A percentile compares a stretch with the other conserved stretches of the same genome.
Evolutionary conservation across 1,140 invertebrate species (phyloP).

Genomic region (Planococcus citri): DNA sequence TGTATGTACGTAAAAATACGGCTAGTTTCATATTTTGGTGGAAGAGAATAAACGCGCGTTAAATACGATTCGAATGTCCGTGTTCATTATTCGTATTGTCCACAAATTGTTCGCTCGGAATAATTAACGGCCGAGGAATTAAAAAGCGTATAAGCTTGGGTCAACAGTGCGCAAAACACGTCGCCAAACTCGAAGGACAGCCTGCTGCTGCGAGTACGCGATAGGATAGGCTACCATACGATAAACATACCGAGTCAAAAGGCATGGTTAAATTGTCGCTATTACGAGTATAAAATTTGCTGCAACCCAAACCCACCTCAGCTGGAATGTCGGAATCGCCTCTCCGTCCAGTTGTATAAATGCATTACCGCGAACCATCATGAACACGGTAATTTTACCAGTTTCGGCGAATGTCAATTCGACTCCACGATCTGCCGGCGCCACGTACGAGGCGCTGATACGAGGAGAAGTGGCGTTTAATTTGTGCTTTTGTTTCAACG

Average conservation of each 20-base stretch:
- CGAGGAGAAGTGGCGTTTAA: neutral
- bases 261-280: too few relatives aligned
- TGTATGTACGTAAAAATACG: slow-evolving; percentile 1
- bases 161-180: neutral
- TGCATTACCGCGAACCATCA: slow-evolving; percentile 74
- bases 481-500: neutral
- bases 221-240: too few relatives aligned
- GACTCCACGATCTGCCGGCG: slow-evolving; percentile 53
- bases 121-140: neutral
- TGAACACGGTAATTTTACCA: slow-evolving; percentile 62
- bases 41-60: neutral
- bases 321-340: slow-evolving; percentile 70
- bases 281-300: too few relatives aligned
- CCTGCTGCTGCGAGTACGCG: too few relatives aligned
- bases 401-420: slow-evolving; percentile 69
- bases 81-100: neutral
- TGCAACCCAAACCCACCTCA: slow-evolving; percentile 43
- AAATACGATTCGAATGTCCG: neutral
- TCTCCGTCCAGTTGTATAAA: slow-evolving; percentile 76
- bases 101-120: neutral
- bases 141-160: neutral
- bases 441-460: slow-evolving; percentile 33
- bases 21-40: neutral
- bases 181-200: too few relatives aligned
- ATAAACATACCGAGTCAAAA: too few relatives aligned